These are phyloP conservation scores for Stratiomys singularior DNA, from an alignment of 2,888 invertebrate genomes.

Conservation along the genomic window DNA sequence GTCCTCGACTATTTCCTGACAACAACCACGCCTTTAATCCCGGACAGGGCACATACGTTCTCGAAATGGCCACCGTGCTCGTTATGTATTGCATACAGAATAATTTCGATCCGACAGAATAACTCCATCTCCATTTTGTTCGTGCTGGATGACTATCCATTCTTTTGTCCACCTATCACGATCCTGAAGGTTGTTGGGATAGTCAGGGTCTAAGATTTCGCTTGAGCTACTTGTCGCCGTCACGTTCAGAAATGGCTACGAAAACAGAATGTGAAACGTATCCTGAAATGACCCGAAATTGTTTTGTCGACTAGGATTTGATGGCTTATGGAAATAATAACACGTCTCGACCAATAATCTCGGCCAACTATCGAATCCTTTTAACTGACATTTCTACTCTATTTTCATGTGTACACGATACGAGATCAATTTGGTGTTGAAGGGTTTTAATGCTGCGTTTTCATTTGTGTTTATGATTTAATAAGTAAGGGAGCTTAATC, in stretches of 20 bases:
- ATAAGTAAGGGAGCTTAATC: no score
- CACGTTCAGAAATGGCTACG: conserved; percentile 48
- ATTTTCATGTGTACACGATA: neutral
- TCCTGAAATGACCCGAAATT: conserved; percentile 46
- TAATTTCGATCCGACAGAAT: conserved; percentile 31
- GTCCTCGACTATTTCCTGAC: conserved; percentile 29
- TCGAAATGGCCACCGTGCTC: conserved; percentile 10
- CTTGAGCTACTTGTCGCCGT: conserved; percentile 45
- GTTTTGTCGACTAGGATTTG: conserved; percentile 51
- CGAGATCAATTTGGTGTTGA: neutral
- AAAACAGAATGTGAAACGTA: conserved; percentile 51
- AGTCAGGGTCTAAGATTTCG: conserved; percentile 48
- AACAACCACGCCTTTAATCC: conserved; percentile 46
- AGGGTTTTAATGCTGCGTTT: neutral
- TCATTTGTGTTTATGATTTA: no score
- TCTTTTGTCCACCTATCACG: conserved; percentile 1
- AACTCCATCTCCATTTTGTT: neutral
- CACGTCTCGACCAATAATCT: conserved; percentile 43
- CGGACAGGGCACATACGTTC: conserved; percentile 25
- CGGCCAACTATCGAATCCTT: neutral
- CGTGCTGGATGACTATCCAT: conserved; percentile 16
- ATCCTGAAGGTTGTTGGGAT: conserved; percentile 44
- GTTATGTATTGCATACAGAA: conserved; percentile 50
- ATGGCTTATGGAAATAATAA: conserved; percentile 49
- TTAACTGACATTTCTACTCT: neutral